Evolutionary conservation across 2,888 invertebrate genomes (phyloP), one percentile per base, ranked within the genome.

Genomic region (Galeruca laticollis): DNA sequence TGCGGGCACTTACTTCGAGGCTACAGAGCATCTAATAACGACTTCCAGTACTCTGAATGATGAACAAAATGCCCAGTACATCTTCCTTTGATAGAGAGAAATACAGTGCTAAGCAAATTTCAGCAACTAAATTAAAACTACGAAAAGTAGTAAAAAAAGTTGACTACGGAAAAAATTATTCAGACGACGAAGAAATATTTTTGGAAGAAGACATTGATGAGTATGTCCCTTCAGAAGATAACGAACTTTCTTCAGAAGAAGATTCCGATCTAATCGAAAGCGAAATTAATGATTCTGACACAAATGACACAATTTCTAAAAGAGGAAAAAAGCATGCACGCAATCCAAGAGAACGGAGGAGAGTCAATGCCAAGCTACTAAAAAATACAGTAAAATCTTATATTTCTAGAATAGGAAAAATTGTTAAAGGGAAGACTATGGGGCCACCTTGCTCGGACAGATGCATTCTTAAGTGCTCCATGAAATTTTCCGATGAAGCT

Each of bases 121-220:
- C n/a, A n/a, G n/a, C n/a, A n/a, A n/a, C n/a, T n/a, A n/a, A n/a
- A n/a, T n/a, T n/a, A n/a, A n/a, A n/a, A n/a, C 40, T 40, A 40
- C 40, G 40, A 40, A n/a, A 40, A 40, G n/a, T 40, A 40, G 40
- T n/a, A 5, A 40, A 2, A 3, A 40, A 40, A n/a, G 40, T 40
- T 40, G 40, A n/a, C n/a, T 40, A 40, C n/a, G 40, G 40, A 40
- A 40, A 40, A 40, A 40, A 40, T 3, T 2, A 40, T 40, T 40
- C 40, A n/a, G 40, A n/a, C 40, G n/a, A 40, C n/a, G 40, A 40
- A 40, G n/a, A 40, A 40, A 40, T n/a, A n/a, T n/a, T 40, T n/a
- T 40, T 11, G 40, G 40, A n/a, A 40, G 40, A n/a, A 40, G 40
- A n/a, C 40, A 40, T 11, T 40, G 40, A 40, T n/a, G 40, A 40